Percentiles rank a stretch among this genome's conserved stretches.
Evolutionary conservation across 2,797 vertebrate genomes (phyloP).

Genomic region (Buceros bicornis): DNA sequence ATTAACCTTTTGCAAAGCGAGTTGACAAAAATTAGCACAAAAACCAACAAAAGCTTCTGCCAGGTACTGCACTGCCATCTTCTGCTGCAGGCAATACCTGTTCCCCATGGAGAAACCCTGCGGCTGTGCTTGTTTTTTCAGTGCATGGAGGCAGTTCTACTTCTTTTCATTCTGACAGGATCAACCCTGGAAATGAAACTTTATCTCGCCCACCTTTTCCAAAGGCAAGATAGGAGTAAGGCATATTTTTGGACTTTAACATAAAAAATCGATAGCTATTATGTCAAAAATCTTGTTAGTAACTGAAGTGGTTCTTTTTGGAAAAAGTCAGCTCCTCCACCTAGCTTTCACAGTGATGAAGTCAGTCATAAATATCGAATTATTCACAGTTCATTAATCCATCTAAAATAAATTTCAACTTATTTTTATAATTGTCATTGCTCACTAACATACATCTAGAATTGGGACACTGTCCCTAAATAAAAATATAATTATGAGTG

Average conservation of each 20-base stretch:
- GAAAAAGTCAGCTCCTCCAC: not conserved
- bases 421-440: not conserved
- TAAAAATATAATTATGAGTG: not conserved
- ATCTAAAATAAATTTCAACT: not conserved
- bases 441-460: not conserved
- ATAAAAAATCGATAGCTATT: not conserved
- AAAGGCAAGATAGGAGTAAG: not conserved
- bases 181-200: not conserved
- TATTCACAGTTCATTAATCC: not conserved
- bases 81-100: conserved; percentile 3
- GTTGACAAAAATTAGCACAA: conserved; percentile 11
- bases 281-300: not conserved
- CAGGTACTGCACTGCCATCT: not conserved
- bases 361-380: not conserved
- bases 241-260: not conserved
- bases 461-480: not conserved
- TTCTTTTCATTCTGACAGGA: not conserved
- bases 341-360: not conserved
- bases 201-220: not conserved
- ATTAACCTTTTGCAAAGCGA: not conserved
- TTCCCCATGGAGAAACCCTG: not conserved
- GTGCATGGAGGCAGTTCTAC: not conserved
- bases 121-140: not conserved
- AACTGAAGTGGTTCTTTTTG: not conserved
- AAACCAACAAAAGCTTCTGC: not conserved